Conservation (phyloP, 2,888 invertebrate species). For the Temnothorax rugatulus region DNA sequence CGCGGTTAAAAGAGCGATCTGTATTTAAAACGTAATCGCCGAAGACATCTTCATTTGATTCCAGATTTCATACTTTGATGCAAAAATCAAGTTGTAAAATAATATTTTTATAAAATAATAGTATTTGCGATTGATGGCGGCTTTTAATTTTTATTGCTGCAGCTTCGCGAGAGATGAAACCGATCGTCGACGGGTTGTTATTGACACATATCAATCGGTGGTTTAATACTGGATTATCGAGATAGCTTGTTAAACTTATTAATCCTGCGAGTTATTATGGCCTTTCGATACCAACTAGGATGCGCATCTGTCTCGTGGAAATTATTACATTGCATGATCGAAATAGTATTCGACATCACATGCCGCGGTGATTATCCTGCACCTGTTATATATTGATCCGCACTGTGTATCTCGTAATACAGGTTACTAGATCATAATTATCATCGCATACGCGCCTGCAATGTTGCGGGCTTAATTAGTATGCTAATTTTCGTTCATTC, state of each 20-base stretch:
- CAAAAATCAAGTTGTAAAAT: not conserved
- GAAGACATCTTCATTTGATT: not conserved
- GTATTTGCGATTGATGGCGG: not conserved
- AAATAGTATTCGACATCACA: conserved; percentile 45
- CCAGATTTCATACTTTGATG: not conserved
- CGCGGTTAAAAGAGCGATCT: not conserved
- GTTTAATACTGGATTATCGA: conserved; percentile 24
- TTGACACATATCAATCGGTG: not conserved
- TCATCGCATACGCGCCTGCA: conserved; percentile 46
- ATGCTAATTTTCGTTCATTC: conserved; percentile 59
- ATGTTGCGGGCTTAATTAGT: conserved; percentile 57
- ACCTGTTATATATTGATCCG: conserved; percentile 33
- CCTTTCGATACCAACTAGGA: conserved; percentile 31
- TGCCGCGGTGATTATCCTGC: conserved; percentile 49
- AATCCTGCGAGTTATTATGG: conserved; percentile 37
- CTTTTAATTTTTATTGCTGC: not conserved
- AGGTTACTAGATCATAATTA: conserved; percentile 62
- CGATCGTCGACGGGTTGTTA: not conserved
- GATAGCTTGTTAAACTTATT: conserved; percentile 41
- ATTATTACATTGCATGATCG: conserved; percentile 48
- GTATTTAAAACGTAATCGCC: not conserved
- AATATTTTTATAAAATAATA: not conserved
- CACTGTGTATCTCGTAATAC: conserved; percentile 23
- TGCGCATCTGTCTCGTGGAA: conserved; percentile 32
- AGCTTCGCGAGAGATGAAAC: too few species aligned